Conservation (phyloP, 2,888 invertebrate species). For the Autographa pulchrina region DNA sequence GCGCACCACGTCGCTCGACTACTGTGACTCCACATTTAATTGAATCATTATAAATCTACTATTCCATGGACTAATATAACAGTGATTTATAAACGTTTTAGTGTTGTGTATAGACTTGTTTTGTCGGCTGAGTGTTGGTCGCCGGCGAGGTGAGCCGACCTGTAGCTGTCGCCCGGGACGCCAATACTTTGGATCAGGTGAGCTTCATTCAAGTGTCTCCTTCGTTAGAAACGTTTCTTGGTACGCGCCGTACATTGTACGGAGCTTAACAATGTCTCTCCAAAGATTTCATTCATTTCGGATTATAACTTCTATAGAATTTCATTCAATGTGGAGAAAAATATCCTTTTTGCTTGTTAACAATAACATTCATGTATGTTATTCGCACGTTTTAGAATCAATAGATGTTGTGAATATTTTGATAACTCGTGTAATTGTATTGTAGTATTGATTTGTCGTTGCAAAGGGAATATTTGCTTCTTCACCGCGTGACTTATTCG, state of each 20-base stretch:
- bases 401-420: neutral
- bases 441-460: neutral
- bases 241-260: neutral
- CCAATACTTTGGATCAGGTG: conserved; percentile 61
- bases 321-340: conserved; percentile 14
- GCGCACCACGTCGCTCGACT: conserved; percentile 64
- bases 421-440: neutral
- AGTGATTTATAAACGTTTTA: conserved; percentile 66
- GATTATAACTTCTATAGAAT: conserved; percentile 5
- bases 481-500: neutral
- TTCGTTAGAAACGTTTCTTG: conserved; percentile 25
- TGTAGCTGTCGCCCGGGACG: conserved; percentile 55
- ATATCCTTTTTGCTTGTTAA: neutral
- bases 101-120: conserved; percentile 71
- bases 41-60: conserved; percentile 45
- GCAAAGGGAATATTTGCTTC: neutral
- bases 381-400: neutral
- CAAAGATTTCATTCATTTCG: conserved; percentile 25
- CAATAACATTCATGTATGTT: neutral
- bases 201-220: conserved; percentile 56
- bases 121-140: conserved; percentile 61
- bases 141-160: conserved; percentile 55
- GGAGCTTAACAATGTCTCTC: conserved; percentile 30
- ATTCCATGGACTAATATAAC: conserved; percentile 59
- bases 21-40: conserved; percentile 41